These are phyloP conservation scores for Burhinus bistriatus DNA, from an alignment of 2,113 vertebrate genomes.

Conservation along the genomic window DNA sequence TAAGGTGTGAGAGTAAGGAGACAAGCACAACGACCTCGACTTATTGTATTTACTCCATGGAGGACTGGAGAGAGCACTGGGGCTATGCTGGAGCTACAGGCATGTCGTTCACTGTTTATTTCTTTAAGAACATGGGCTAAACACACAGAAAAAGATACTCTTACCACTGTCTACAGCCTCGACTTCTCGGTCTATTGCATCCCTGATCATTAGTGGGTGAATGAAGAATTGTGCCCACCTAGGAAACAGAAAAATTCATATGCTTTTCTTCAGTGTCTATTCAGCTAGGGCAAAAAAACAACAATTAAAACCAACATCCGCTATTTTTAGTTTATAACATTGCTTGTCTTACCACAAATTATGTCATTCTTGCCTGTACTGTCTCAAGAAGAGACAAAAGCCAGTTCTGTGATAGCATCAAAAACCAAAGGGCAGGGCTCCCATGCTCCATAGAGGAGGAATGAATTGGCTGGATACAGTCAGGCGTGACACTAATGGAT, in stretches of 20 bases:
- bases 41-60: background rate
- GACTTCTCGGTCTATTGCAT: constrained; percentile 93
- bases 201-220: constrained; percentile 92
- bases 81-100: background rate
- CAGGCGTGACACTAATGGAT: background rate
- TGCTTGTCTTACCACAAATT: background rate
- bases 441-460: background rate
- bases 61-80: background rate
- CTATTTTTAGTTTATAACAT: background rate
- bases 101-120: background rate
- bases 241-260: background rate
- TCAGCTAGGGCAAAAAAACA: background rate
- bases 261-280: background rate
- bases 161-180: constrained; percentile 96
- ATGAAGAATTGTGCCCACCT: constrained; percentile 99
- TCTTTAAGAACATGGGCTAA: background rate
- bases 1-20: background rate
- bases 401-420: background rate
- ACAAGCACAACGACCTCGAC: background rate
- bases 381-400: background rate
- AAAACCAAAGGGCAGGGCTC: background rate
- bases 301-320: background rate
- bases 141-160: background rate
- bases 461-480: background rate
- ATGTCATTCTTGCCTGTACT: background rate